Base-by-base conservation (phyloP, 2,797 vertebrate species). In the Synanceia verrucosa region DNA sequence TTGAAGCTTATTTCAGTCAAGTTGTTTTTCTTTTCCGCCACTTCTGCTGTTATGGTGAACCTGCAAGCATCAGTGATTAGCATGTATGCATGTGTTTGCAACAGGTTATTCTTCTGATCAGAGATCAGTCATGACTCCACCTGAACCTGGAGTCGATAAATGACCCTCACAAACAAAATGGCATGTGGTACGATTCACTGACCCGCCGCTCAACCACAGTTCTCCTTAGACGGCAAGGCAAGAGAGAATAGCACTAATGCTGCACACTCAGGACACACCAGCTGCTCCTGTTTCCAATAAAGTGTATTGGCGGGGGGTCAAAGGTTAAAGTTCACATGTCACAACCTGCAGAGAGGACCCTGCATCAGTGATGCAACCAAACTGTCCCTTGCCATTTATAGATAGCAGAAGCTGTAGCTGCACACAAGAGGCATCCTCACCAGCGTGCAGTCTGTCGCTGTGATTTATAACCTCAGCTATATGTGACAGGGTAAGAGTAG, bases 241-340 rank as follows among this genome's bases (percentile, higher is more conserved):
- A 59, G 16, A 78, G 58, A 84, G 68, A 82, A 68, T 39, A 82
- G 71, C 39, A 21, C 56, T 26, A 74, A 70, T 50, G 66, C 70
- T 80, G 72, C 74, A 67, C 59, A 13, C 23, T 84, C 68, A 31
- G 80, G 73, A 77, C 2, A 8, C 77, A 78, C 68, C 92, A 91
- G 90, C 90, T 94, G 91, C 87, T 86, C 59, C 36, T 34, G 75
- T 78, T 65, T 85, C 88, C 72, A 86, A 75, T 84, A 87, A 89
- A 89, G 85, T 44, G 72, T 60, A 4, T 28, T n/a, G n/a, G 57
- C 2, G 31, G 5, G 52, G 64, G 70, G 43, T 86, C 78, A 78
- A 72, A 78, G 67, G 68, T 86, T 76, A 85, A 55, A 79, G 81
- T 48, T 78, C 82, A 84, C 53, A 88, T 88, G 89, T 91, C 87